These are phyloP conservation scores for Acanthopleura granulata DNA, from an alignment of 2,888 invertebrate genomes.

Conservation along the genomic window DNA sequence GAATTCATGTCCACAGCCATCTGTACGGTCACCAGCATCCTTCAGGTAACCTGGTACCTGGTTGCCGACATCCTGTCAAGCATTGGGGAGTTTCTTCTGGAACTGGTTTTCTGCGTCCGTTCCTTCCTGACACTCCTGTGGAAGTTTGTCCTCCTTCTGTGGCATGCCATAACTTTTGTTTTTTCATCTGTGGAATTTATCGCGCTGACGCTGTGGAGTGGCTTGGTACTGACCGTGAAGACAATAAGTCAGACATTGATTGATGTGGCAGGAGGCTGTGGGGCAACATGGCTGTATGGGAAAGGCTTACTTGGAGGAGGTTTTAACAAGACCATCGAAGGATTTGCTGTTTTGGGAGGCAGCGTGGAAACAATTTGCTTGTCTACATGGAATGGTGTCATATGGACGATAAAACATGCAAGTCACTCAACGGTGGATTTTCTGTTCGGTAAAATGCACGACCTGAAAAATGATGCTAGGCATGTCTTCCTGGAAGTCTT, in stretches of 20 bases:
- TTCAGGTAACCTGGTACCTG: not conserved
- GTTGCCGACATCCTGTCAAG: conserved; percentile 21
- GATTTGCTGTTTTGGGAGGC: conserved; percentile 24
- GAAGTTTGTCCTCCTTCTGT: conserved; percentile 29
- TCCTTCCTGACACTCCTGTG: conserved; percentile 29
- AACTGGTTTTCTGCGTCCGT: conserved; percentile 29
- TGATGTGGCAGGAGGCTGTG: conserved; percentile 30
- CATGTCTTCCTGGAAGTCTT: conserved; percentile 34
- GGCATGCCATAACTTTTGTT: conserved; percentile 28
- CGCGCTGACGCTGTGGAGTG: conserved; percentile 29
- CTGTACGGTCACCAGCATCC: not conserved
- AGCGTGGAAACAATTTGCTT: not conserved
- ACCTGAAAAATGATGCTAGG: conserved; percentile 7
- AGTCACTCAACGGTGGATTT: not conserved
- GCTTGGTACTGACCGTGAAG: conserved; percentile 27
- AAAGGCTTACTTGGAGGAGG: conserved; percentile 21
- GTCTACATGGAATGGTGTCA: not conserved
- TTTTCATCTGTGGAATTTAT: conserved; percentile 31
- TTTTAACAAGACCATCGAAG: conserved; percentile 18
- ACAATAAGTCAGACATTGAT: conserved; percentile 28
- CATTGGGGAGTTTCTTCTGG: conserved; percentile 30
- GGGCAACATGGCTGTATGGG: conserved; percentile 25
- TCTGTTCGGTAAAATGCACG: not conserved
- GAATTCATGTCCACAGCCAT: conserved; percentile 16
- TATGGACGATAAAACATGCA: not conserved